Evolutionary conservation across 2,888 invertebrate genomes (phyloP).

Genomic region (Macrosiphum euphorbiae): DNA sequence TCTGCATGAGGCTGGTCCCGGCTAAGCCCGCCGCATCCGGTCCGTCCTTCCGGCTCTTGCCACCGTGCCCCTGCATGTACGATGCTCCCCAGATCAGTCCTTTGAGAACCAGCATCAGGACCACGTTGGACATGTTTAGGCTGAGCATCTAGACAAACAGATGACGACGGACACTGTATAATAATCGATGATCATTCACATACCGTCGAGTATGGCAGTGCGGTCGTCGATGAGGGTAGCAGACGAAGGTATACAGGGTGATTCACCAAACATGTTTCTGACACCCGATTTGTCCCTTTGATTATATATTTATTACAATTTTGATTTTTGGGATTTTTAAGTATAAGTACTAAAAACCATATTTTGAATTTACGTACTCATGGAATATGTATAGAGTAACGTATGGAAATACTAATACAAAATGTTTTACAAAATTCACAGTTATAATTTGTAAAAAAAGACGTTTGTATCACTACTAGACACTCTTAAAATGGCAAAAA

Average conservation of each 20-base stretch:
- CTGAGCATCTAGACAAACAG: slow-evolving; percentile 53
- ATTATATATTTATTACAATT: neutral
- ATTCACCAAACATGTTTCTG: neutral
- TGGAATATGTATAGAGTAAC: neutral
- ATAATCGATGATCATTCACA: neutral
- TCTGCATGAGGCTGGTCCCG: neutral
- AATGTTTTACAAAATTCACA: neutral
- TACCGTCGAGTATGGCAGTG: neutral
- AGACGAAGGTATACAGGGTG: neutral
- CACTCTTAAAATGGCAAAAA: neutral
- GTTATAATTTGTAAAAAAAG: neutral
- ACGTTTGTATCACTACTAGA: neutral
- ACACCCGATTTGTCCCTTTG: neutral
- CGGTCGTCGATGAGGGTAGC: neutral
- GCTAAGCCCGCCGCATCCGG: neutral
- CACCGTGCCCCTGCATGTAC: slow-evolving; percentile 30
- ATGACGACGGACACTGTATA: slow-evolving; percentile 7
- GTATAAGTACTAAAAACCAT: neutral
- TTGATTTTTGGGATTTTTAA: neutral
- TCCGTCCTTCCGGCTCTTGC: slow-evolving; percentile 5
- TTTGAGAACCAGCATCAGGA: slow-evolving; percentile 60
- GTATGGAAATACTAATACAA: neutral
- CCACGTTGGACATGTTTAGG: slow-evolving; percentile 55
- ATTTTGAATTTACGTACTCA: neutral
- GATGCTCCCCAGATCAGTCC: slow-evolving; percentile 58